phyloP scores from a whole-genome alignment of 1,140 invertebrate genomes.

The Megalonaias nervosa region DNA sequence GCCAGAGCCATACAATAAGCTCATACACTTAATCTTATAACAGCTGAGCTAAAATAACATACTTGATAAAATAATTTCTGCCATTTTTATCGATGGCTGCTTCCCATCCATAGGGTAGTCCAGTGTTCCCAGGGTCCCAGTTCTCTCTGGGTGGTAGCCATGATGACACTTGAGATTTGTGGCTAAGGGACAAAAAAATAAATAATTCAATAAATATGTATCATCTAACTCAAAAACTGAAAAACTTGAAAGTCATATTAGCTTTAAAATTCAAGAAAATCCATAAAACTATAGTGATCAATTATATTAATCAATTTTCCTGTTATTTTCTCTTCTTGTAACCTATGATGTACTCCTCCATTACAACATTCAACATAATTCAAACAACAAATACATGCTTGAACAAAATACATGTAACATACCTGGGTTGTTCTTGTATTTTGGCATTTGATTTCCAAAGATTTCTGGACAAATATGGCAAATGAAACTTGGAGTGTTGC shows the following conservation, averaged over 20 bases:
- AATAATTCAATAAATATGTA: constrained; percentile 5
- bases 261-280: neutral
- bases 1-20: neutral
- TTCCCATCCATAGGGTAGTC: constrained; percentile 91
- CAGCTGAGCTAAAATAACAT: constrained; percentile 69
- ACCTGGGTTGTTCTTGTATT: too few species aligned
- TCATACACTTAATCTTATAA: neutral
- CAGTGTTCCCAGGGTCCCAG: constrained; percentile 76
- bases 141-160: constrained; percentile 89
- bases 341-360: neutral
- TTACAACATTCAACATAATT: neutral
- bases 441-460: too few species aligned
- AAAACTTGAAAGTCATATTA: neutral
- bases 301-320: neutral
- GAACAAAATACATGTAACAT: too few species aligned
- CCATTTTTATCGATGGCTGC: constrained; percentile 84
- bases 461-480: too few species aligned
- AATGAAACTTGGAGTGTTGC: too few species aligned
- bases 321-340: neutral
- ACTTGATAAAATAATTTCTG: constrained; percentile 92
- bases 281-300: neutral
- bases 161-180: constrained; percentile 83
- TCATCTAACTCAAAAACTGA: neutral
- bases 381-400: too few species aligned
- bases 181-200: constrained; percentile 73